Conservation (phyloP, 2,113 vertebrate genomes). For the Oncorhynchus keta region DNA sequence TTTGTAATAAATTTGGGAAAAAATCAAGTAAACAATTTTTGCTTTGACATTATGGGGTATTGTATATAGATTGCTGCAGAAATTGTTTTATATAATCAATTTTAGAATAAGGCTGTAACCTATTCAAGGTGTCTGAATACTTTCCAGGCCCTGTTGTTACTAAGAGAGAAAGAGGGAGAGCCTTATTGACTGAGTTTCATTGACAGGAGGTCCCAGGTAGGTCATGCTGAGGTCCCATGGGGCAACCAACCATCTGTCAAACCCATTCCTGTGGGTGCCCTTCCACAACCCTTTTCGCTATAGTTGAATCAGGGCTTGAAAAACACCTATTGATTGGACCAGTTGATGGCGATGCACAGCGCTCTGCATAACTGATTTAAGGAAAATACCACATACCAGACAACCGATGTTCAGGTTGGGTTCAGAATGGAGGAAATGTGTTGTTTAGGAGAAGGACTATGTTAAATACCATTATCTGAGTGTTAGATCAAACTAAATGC, state of each 20-base stretch:
- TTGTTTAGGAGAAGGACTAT: neutral
- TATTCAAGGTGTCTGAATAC: too few species aligned
- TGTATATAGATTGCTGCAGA: too few species aligned
- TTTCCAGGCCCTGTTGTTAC: too few species aligned
- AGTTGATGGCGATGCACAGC: neutral
- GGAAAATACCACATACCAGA: neutral
- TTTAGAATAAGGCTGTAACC: too few species aligned
- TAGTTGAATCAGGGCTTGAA: slow-evolving; percentile 2
- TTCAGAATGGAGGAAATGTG: neutral
- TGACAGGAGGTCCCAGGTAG: neutral
- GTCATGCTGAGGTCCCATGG: neutral
- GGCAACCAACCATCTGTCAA: neutral
- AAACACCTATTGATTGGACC: slow-evolving; percentile 6
- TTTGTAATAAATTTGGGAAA: too few species aligned
- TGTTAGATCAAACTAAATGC: too few species aligned
- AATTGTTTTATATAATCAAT: too few species aligned
- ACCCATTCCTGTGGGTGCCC: neutral
- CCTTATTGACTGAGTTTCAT: neutral
- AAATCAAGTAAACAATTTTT: too few species aligned
- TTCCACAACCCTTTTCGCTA: neutral
- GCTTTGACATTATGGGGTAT: too few species aligned
- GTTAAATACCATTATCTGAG: neutral
- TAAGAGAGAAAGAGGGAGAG: too few species aligned
- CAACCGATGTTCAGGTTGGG: neutral
- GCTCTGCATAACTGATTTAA: too few species aligned